Evolutionary conservation across 2,113 vertebrate genomes (phyloP).

Genomic region (Brachypteracias leptosomus): DNA sequence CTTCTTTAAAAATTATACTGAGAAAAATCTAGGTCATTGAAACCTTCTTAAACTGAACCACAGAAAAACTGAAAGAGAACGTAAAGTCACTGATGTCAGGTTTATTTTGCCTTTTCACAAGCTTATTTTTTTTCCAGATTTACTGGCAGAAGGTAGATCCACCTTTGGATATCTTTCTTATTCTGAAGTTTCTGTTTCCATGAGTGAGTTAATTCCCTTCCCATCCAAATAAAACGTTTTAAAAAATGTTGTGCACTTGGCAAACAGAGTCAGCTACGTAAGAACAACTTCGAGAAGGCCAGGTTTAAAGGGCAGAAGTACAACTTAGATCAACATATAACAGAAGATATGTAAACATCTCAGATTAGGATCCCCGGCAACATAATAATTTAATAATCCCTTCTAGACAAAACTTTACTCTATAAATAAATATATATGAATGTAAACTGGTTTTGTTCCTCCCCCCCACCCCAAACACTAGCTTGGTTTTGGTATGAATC

Average conservation of each 20-base stretch:
- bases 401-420: background rate
- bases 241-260: background rate
- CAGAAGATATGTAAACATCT: background rate
- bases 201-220: background rate
- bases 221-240: background rate
- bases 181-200: background rate
- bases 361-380: background rate
- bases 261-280: background rate
- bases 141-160: slow-evolving; percentile 18
- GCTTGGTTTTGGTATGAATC: background rate
- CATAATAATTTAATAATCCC: background rate
- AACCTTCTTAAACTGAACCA: slow-evolving; percentile 19
- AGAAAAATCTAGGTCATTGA: slow-evolving; percentile 46
- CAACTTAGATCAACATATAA: background rate
- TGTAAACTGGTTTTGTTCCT: background rate
- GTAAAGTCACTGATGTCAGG: background rate
- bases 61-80: background rate
- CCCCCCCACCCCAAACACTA: background rate
- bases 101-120: background rate
- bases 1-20: slow-evolving; percentile 16
- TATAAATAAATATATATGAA: background rate
- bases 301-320: background rate
- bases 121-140: background rate
- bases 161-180: background rate
- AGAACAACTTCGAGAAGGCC: background rate